phyloP scores from a whole-genome alignment of 2,113 vertebrate species.

The Ancistrus triradiatus region DNA sequence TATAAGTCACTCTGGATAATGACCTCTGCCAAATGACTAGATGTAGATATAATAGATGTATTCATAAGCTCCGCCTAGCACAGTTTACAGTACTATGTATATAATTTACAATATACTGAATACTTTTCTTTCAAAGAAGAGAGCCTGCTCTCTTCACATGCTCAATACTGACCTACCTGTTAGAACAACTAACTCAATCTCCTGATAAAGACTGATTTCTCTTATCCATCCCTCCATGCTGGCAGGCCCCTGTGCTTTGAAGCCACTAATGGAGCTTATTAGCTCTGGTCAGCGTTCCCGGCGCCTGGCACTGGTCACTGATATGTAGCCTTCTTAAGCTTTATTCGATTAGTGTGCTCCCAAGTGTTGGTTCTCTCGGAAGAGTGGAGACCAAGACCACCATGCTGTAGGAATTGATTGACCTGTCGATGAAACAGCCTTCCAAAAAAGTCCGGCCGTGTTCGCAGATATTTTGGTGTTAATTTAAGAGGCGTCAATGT shows the following conservation, averaged over 20 bases:
- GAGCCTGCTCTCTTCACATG: neutral
- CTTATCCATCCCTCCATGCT: slow-evolving; percentile 21
- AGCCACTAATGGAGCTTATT: slow-evolving; percentile 63
- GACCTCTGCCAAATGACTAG: too few species aligned
- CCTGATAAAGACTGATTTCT: slow-evolving; percentile 46
- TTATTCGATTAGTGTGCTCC: slow-evolving; percentile 66
- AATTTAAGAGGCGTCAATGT: slow-evolving; percentile 61
- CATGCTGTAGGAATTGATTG: slow-evolving; percentile 69
- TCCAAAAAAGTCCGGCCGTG: slow-evolving; percentile 57
- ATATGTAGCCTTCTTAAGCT: slow-evolving; percentile 57
- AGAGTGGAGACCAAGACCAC: slow-evolving; percentile 26
- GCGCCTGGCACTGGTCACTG: slow-evolving; percentile 52
- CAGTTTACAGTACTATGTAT: neutral
- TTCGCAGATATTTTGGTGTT: slow-evolving; percentile 68
- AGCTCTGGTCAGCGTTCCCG: slow-evolving; percentile 60
- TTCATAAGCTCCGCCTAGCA: too few species aligned
- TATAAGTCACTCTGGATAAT: too few species aligned
- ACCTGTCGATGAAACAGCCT: slow-evolving; percentile 48
- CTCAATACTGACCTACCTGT: neutral
- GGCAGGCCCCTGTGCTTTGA: slow-evolving; percentile 25
- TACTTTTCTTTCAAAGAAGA: neutral
- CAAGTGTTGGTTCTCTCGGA: slow-evolving; percentile 57
- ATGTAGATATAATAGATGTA: too few species aligned
- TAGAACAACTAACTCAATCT: slow-evolving; percentile 5
- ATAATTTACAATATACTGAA: neutral